Evolutionary conservation across 1,140 invertebrate species (phyloP).

Genomic region (Anoplolepis gracilipes): DNA sequence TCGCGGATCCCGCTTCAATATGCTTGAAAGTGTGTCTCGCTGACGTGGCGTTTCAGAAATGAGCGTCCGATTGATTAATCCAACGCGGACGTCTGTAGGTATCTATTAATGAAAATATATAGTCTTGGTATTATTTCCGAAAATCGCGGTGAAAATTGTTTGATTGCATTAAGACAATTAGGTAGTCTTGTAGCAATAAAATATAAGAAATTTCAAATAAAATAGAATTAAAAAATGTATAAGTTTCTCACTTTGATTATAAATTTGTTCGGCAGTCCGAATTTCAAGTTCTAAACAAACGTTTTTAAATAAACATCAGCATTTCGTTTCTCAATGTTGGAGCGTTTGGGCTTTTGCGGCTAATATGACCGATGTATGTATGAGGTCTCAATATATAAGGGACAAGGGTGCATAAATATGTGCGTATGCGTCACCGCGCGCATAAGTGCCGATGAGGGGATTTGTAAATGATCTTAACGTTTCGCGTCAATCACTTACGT

Average conservation of each 20-base stretch:
- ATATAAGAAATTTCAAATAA: not conserved
- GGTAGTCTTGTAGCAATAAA: not conserved
- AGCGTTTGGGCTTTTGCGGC: slow-evolving; percentile 66
- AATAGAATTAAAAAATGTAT: not conserved
- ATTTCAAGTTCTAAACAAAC: slow-evolving; percentile 1
- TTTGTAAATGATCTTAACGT: slow-evolving; percentile 83
- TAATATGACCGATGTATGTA: slow-evolving; percentile 82
- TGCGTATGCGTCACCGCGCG: slow-evolving; percentile 83
- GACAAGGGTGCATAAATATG: slow-evolving; percentile 82
- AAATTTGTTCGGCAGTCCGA: not conserved
- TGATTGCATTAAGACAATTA: not conserved
- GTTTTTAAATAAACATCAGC: slow-evolving; percentile 65
- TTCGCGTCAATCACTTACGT: slow-evolving; percentile 81
- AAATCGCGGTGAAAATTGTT: not conserved
- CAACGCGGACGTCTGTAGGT: slow-evolving; percentile 49
- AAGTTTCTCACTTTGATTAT: not conserved
- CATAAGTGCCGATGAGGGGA: slow-evolving; percentile 78
- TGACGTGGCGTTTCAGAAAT: slow-evolving; percentile 81
- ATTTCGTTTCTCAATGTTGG: slow-evolving; percentile 13
- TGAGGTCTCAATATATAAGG: slow-evolving; percentile 71
- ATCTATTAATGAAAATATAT: slow-evolving; percentile 26
- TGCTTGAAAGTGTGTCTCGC: slow-evolving; percentile 81
- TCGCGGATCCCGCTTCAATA: slow-evolving; percentile 78
- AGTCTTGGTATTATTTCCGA: not conserved
- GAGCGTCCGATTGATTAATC: slow-evolving; percentile 75